Percentiles rank a stretch among this genome's conserved stretches.
Evolutionary conservation across 1,140 invertebrate species (phyloP).

Genomic region (Papilio helenus): DNA sequence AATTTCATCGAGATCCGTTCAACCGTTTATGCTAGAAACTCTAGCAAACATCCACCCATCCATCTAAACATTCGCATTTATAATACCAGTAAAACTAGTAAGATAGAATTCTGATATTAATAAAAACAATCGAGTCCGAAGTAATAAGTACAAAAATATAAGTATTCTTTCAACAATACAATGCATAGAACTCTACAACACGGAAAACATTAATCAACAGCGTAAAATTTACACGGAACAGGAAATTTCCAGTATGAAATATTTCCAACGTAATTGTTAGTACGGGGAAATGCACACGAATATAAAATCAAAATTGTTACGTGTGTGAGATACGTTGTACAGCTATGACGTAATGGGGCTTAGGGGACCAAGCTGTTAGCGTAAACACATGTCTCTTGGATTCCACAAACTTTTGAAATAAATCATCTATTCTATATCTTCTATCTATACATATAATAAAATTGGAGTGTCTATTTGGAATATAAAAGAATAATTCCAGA

Average conservation of each 20-base stretch:
- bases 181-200: not conserved
- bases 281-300: slow-evolving; percentile 13
- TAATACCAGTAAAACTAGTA: too few relatives aligned
- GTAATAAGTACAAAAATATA: not conserved
- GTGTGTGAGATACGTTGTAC: not conserved
- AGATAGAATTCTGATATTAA: too few relatives aligned
- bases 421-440: too few relatives aligned
- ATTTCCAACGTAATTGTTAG: slow-evolving; percentile 24
- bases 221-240: slow-evolving; percentile 13
- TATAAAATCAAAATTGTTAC: slow-evolving; percentile 8
- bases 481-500: too few relatives aligned
- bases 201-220: slow-evolving; percentile 25
- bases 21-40: too few relatives aligned
- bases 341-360: too few relatives aligned
- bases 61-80: too few relatives aligned
- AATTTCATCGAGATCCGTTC: too few relatives aligned
- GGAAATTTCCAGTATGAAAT: slow-evolving; percentile 22
- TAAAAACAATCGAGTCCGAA: not conserved
- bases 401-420: slow-evolving; percentile 1
- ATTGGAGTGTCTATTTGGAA: not conserved
- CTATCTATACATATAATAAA: too few relatives aligned
- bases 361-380: not conserved
- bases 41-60: too few relatives aligned
- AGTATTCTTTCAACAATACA: not conserved
- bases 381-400: not conserved